Conservation (phyloP, 2,888 invertebrate species). For the Lithophane semibrunnea region DNA sequence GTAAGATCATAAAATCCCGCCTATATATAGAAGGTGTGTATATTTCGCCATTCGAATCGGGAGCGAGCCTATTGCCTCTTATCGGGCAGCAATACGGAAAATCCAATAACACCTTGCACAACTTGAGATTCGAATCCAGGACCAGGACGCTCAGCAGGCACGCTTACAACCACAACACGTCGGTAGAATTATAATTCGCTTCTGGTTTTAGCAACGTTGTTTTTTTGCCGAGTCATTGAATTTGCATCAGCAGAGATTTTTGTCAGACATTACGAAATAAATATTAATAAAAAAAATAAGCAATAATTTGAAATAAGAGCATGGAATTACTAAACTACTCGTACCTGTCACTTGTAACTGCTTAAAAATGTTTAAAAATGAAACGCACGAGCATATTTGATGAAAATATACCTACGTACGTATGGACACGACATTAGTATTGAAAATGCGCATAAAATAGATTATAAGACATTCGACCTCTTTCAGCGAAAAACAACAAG, state of each 20-base stretch:
- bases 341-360: not conserved
- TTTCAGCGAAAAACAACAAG: not conserved
- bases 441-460: not conserved
- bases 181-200: not conserved
- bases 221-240: not conserved
- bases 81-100: not conserved
- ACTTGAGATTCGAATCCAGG: too few species aligned
- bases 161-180: not conserved
- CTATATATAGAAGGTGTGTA: not conserved
- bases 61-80: not conserved
- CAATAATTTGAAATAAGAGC: not conserved
- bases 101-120: not conserved
- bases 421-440: not conserved
- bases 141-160: not conserved
- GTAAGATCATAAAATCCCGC: not conserved
- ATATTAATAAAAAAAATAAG: not conserved
- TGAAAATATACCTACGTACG: not conserved
- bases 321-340: not conserved
- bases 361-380: not conserved
- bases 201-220: not conserved
- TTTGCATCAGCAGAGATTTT: not conserved
- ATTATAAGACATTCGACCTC: not conserved
- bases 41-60: not conserved
- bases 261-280: not conserved
- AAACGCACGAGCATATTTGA: not conserved